Percentiles rank a stretch among this genome's conserved stretches.
Evolutionary conservation across 1,140 invertebrate species (phyloP).

Genomic region (Trichoplusia ni): DNA sequence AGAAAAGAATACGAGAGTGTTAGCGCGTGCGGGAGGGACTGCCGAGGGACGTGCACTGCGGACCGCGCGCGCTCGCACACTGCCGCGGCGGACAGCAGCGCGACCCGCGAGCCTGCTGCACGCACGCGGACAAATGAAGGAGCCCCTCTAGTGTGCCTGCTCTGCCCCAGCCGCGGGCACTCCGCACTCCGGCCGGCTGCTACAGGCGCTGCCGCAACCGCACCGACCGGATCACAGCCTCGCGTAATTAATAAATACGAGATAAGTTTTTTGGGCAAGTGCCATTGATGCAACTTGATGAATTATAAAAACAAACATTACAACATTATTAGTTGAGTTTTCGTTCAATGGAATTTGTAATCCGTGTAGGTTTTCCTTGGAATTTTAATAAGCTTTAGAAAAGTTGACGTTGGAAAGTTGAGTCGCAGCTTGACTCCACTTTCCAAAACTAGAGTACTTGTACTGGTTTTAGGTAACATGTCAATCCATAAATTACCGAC

Average conservation of each 20-base stretch:
- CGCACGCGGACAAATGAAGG: background rate
- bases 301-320: background rate
- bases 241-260: background rate
- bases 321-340: too few species aligned
- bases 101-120: background rate
- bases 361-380: too few species aligned
- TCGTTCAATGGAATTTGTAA: too few species aligned
- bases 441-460: too few species aligned
- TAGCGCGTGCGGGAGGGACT: constrained; percentile 11
- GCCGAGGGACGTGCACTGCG: background rate
- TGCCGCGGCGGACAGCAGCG: background rate
- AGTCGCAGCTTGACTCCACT: too few species aligned
- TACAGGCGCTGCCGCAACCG: background rate
- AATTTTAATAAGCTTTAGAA: too few species aligned
- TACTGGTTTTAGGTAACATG: too few species aligned
- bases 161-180: background rate
- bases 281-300: background rate
- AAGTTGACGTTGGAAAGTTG: too few species aligned
- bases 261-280: background rate
- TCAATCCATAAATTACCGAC: too few species aligned
- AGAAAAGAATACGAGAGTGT: constrained; percentile 12
- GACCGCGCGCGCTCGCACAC: constrained; percentile 34
- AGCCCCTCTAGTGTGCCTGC: background rate
- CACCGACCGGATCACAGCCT: background rate
- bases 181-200: background rate